A percentile compares a stretch with the other conserved stretches of the same genome.
Conservation (phyloP, 2,113 vertebrate genomes). For the Neodon shergylaensis region DNA sequence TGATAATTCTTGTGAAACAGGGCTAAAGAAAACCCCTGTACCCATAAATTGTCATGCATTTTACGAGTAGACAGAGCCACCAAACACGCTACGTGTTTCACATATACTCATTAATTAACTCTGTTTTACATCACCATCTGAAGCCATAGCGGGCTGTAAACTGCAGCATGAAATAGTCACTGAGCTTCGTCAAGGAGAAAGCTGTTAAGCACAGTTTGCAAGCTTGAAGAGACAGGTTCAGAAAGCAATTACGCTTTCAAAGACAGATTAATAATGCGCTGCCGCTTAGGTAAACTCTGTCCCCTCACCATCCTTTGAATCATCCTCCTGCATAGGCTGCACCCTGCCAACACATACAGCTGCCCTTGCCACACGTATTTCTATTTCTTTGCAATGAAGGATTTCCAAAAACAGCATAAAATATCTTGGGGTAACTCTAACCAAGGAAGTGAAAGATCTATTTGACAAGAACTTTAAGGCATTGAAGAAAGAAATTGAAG, state of each 20-base stretch:
- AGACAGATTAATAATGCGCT: slow-evolving; percentile 69
- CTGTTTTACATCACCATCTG: slow-evolving; percentile 17
- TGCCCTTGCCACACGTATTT: slow-evolving; percentile 6
- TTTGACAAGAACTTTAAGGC: too few relatives aligned
- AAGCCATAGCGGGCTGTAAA: slow-evolving; percentile 38
- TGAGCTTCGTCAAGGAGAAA: slow-evolving; percentile 38
- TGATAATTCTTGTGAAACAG: slow-evolving; percentile 24
- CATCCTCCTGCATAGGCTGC: background rate
- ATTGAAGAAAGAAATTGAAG: too few relatives aligned
- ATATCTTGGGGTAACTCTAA: too few relatives aligned
- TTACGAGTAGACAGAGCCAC: background rate
- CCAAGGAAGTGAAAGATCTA: too few relatives aligned
- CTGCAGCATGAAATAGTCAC: slow-evolving; percentile 24
- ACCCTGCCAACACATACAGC: slow-evolving; percentile 38
- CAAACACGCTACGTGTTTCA: background rate
- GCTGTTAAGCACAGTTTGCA: slow-evolving; percentile 56
- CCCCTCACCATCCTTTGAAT: slow-evolving; percentile 63
- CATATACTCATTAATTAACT: slow-evolving; percentile 18
- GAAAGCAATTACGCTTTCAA: slow-evolving; percentile 61
- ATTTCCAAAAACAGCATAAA: too few relatives aligned
- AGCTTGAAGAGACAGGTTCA: slow-evolving; percentile 49
- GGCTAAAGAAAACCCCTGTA: background rate
- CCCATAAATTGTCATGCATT: background rate
- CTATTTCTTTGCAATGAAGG: slow-evolving; percentile 15
- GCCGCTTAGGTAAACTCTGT: slow-evolving; percentile 45